Percentiles rank a stretch among this genome's conserved stretches.
Conservation (phyloP, 2,888 invertebrate genomes). For the Andrena trimmerana region DNA sequence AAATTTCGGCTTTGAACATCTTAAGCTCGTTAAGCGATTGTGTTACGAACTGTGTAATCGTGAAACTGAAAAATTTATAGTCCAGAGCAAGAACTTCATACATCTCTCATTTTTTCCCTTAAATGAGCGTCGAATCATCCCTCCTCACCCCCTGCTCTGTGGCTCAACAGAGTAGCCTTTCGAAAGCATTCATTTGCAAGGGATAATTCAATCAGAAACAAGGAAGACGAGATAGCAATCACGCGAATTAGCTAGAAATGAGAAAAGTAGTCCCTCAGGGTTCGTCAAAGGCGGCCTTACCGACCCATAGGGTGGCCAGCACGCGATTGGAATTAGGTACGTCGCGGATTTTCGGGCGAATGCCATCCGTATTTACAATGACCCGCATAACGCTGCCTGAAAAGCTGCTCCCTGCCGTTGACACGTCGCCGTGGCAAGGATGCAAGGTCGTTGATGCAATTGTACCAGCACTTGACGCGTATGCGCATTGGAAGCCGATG, state of each 20-base stretch:
- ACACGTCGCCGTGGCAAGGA: constrained; percentile 60
- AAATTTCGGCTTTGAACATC: too few relatives aligned
- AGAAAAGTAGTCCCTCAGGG: neutral
- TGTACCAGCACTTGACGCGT: constrained; percentile 62
- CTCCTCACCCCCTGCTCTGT: too few relatives aligned
- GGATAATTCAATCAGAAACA: too few relatives aligned
- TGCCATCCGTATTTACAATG: constrained; percentile 34
- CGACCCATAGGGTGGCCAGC: neutral
- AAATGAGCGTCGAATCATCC: too few relatives aligned
- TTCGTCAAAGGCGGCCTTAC: neutral
- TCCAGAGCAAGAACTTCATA: too few relatives aligned
- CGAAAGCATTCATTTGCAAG: too few relatives aligned
- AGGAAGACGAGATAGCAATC: too few relatives aligned
- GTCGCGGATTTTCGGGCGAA: neutral
- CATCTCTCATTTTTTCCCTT: too few relatives aligned
- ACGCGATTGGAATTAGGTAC: neutral
- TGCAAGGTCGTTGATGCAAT: constrained; percentile 64
- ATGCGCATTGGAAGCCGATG: constrained; percentile 68
- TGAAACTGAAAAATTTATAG: too few relatives aligned
- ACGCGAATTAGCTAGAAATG: neutral
- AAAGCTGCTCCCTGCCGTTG: constrained; percentile 56
- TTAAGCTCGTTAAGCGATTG: too few relatives aligned
- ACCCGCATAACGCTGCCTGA: constrained; percentile 25
- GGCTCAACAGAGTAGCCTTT: too few relatives aligned
- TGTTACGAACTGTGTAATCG: too few relatives aligned